Conservation (phyloP, 2,797 vertebrate species). For the Picus viridis region DNA sequence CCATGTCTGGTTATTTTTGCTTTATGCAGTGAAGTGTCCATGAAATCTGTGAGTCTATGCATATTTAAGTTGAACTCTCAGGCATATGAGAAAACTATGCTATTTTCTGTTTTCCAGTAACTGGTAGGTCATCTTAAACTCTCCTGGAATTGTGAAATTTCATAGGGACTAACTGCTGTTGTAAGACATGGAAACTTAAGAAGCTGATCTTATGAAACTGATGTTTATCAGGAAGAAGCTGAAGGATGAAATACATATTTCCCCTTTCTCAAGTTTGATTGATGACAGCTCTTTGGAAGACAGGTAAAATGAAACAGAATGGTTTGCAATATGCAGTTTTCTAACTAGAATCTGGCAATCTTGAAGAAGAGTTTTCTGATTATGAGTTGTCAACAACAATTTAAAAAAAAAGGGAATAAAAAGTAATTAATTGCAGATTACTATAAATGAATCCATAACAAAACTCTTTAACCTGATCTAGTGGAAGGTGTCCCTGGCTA, state of each 20-base stretch:
- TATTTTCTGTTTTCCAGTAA: not conserved
- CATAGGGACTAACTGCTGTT: not conserved
- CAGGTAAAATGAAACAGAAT: not conserved
- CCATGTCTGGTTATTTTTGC: not conserved
- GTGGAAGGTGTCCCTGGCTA: too few relatives aligned
- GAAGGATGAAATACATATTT: not conserved
- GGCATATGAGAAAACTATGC: not conserved
- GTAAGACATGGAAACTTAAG: not conserved
- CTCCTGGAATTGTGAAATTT: not conserved
- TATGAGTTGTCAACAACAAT: not conserved
- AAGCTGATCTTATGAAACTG: not conserved
- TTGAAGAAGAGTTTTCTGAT: not conserved
- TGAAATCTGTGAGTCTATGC: not conserved
- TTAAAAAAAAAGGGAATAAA: not conserved
- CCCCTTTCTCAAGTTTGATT: not conserved
- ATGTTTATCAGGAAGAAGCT: not conserved
- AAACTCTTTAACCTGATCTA: not conserved
- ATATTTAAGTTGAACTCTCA: constrained; percentile 9
- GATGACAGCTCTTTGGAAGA: not conserved
- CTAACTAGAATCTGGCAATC: not conserved
- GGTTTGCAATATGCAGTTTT: not conserved
- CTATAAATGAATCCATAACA: not conserved
- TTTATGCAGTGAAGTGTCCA: not conserved
- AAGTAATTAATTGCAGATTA: not conserved
- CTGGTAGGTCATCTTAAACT: not conserved